phyloP scores from a whole-genome alignment of 2,797 vertebrate genomes.

The Cirrhinus mrigala region DNA sequence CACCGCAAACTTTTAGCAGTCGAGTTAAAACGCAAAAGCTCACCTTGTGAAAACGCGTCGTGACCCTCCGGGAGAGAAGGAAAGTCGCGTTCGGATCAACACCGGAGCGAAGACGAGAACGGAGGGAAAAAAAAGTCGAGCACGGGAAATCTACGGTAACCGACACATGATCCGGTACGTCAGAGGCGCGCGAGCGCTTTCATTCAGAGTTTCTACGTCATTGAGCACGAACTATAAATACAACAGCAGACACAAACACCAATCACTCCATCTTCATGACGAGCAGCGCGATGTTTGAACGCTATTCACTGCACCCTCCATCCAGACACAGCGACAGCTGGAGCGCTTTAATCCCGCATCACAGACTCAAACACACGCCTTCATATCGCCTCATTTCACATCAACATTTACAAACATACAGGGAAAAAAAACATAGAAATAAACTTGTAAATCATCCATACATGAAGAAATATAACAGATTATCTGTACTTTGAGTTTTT shows the following conservation, averaged over 20 bases:
- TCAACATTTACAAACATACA: too few species aligned
- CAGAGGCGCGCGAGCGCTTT: slow-evolving; percentile 82
- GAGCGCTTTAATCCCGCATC: background rate
- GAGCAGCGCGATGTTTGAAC: background rate
- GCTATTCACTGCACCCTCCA: slow-evolving; percentile 2
- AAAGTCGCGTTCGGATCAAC: slow-evolving; percentile 6
- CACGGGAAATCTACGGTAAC: slow-evolving; percentile 90
- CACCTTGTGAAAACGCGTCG: slow-evolving; percentile 78
- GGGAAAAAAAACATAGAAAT: too few species aligned
- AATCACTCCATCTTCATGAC: background rate
- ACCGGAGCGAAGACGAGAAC: slow-evolving; percentile 73
- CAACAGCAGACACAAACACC: background rate
- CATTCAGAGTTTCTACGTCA: slow-evolving; percentile 65
- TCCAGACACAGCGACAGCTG: slow-evolving; percentile 40
- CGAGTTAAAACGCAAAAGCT: slow-evolving; percentile 75
- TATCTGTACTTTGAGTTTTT: background rate
- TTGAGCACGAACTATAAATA: background rate
- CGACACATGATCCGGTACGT: slow-evolving; percentile 95
- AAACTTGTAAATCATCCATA: background rate
- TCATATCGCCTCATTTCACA: background rate
- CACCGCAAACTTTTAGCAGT: slow-evolving; percentile 18
- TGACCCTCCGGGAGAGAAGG: background rate
- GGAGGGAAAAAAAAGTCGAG: slow-evolving; percentile 79
- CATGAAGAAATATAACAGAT: background rate
- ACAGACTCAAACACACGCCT: background rate